These are phyloP conservation scores for Furcifer pardalis DNA, from an alignment of 2,797 vertebrate genomes.

Conservation along the genomic window DNA sequence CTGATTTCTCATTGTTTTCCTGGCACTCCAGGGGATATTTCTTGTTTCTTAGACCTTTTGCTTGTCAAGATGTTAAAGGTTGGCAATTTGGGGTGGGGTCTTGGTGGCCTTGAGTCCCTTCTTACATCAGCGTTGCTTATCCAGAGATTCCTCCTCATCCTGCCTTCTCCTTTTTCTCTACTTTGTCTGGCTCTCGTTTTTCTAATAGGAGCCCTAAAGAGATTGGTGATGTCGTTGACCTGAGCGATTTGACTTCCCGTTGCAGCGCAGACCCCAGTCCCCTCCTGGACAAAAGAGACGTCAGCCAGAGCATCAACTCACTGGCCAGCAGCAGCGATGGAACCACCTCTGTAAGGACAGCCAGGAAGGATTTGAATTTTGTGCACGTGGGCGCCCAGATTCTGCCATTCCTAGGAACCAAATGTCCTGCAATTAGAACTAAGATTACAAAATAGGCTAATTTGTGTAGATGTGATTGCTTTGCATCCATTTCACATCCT, in stretches of 20 bases:
- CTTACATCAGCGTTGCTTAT: not conserved
- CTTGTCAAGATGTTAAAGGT: not conserved
- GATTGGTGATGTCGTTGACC: slow-evolving; percentile 83
- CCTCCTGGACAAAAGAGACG: slow-evolving; percentile 50
- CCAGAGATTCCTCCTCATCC: not conserved
- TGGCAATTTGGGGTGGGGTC: not conserved
- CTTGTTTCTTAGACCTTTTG: no score
- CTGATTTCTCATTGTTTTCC: not conserved
- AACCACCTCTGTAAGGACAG: slow-evolving; percentile 60
- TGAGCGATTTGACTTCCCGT: slow-evolving; percentile 75
- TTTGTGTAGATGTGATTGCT: not conserved
- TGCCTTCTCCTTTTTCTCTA: no score
- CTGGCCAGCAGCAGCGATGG: slow-evolving; percentile 78
- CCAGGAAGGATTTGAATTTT: not conserved
- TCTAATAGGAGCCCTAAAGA: slow-evolving; percentile 82
- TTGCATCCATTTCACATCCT: no score
- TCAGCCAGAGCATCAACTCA: slow-evolving; percentile 74
- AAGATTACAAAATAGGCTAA: not conserved
- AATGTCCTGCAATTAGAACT: not conserved
- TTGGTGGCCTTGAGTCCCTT: not conserved
- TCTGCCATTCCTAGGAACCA: not conserved
- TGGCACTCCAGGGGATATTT: not conserved
- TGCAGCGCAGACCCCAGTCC: slow-evolving; percentile 73
- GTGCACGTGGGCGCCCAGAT: not conserved
- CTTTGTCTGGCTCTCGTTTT: slow-evolving; percentile 6